Evolutionary conservation across 2,888 invertebrate genomes (phyloP), one percentile per base, ranked within the genome.

Genomic region (Scaptodrosophila latifasciaeformis): DNA sequence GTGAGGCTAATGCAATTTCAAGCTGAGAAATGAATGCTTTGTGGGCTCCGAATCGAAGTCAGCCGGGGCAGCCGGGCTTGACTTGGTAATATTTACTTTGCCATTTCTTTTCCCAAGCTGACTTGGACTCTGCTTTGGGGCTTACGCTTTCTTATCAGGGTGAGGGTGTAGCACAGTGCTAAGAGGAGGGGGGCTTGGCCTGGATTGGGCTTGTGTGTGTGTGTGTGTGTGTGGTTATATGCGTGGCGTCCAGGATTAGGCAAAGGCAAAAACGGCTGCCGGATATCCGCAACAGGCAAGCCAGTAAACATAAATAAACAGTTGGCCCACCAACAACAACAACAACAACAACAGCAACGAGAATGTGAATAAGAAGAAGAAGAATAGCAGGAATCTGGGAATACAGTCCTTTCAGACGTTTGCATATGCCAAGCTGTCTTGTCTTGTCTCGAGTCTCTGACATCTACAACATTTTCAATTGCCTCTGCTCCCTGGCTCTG

Each of bases 131-230:
- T 65, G 40, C 44, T n/a, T n/a, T n/a, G n/a, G n/a, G n/a, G n/a
- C n/a, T n/a, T n/a, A n/a, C n/a, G n/a, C n/a, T n/a, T n/a, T n/a
- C n/a, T n/a, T n/a, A n/a, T n/a, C n/a, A n/a, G n/a, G n/a, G n/a
- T n/a, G n/a, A n/a, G 66, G 70, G 63, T 74, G 75, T 64, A 67
- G 62, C 44, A 40, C 46, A 62, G 59, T 59, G 64, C 53, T 51
- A 45, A 40, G 43, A 24, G 18, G 27, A 9, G 9, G 15, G n/a
- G n/a, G n/a, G n/a, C n/a, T n/a, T n/a, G n/a, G n/a, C n/a, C n/a
- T n/a, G n/a, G n/a, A n/a, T 3, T 3, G 6, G n/a, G 7, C 6
- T 1, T 2, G 7, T 3, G n/a, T 24, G 17, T 1, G 40, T 6
- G 35, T n/a, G n/a, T n/a, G 3, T 9, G 2, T 10, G 40, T 6